Conservation (phyloP, 1,140 invertebrate genomes). For the Penaeus indicus region DNA sequence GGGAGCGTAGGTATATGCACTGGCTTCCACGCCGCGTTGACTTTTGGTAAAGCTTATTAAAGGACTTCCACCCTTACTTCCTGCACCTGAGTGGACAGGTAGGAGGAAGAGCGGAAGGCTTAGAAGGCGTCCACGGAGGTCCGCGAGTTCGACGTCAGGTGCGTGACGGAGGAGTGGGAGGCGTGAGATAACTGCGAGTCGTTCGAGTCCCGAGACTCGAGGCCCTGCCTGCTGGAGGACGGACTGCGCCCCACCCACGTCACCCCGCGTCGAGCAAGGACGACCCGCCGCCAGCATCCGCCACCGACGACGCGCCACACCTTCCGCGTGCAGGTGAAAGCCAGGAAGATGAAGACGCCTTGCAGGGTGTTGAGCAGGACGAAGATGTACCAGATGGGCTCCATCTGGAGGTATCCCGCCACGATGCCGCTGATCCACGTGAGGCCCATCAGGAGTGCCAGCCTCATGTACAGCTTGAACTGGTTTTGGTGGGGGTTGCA, state of each 20-base stretch:
- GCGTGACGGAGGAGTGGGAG: slow-evolving; percentile 37
- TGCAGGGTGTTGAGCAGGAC: slow-evolving; percentile 75
- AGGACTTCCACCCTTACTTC: too few relatives aligned
- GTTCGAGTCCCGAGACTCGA: slow-evolving; percentile 41
- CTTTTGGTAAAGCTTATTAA: too few relatives aligned
- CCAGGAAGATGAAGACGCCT: slow-evolving; percentile 76
- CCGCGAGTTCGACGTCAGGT: too few relatives aligned
- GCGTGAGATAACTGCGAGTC: slow-evolving; percentile 42
- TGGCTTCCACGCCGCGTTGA: too few relatives aligned
- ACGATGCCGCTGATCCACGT: slow-evolving; percentile 74
- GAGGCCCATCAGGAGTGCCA: slow-evolving; percentile 74
- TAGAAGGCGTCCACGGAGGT: too few relatives aligned
- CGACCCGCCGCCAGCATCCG: slow-evolving; percentile 46
- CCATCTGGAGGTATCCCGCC: slow-evolving; percentile 71
- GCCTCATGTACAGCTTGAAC: slow-evolving; percentile 75
- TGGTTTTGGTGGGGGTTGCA: slow-evolving; percentile 68
- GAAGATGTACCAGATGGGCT: slow-evolving; percentile 73
- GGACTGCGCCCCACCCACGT: slow-evolving; percentile 38
- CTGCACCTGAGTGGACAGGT: too few relatives aligned
- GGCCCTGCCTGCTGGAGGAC: slow-evolving; percentile 50
- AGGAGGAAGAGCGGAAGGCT: too few relatives aligned
- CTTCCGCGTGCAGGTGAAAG: slow-evolving; percentile 73
- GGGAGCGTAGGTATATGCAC: too few relatives aligned
- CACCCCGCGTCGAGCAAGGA: not conserved
- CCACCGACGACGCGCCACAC: slow-evolving; percentile 48